Percentiles rank a stretch among this genome's conserved stretches.
phyloP scores from a whole-genome alignment of 2,113 vertebrate species.

The Aplodontia rufa region DNA sequence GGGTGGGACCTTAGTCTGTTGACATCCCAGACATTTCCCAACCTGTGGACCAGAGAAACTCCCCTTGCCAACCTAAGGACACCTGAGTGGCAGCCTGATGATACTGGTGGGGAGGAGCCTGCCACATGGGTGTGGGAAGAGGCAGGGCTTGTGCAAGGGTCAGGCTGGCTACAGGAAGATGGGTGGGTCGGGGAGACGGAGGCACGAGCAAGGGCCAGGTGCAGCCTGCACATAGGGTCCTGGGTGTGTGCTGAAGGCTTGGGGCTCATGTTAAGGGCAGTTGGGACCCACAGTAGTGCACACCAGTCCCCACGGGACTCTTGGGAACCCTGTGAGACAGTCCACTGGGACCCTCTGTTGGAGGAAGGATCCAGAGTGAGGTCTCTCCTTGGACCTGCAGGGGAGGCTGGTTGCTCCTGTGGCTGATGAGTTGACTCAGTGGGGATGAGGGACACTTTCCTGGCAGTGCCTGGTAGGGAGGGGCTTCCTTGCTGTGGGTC shows the following conservation, averaged over 20 bases:
- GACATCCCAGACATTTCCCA: background rate
- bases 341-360: rapidly evolving
- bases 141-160: background rate
- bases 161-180: background rate
- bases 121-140: background rate
- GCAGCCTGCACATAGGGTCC: too few species aligned
- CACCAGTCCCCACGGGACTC: background rate
- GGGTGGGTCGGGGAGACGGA: rapidly evolving
- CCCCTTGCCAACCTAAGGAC: background rate
- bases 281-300: rapidly evolving
- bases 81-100: background rate
- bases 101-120: background rate
- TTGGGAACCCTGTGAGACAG: rapidly evolving
- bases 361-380: background rate
- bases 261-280: background rate
- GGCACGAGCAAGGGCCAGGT: rapidly evolving
- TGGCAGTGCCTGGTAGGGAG: background rate
- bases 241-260: background rate
- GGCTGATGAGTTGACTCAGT: background rate
- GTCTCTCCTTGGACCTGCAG: background rate
- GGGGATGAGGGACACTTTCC: background rate
- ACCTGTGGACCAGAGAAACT: background rate
- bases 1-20: background rate
- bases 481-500: background rate
- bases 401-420: background rate